phyloP scores from a whole-genome alignment of 2,797 vertebrate species.

The Emydoidea blandingii region DNA sequence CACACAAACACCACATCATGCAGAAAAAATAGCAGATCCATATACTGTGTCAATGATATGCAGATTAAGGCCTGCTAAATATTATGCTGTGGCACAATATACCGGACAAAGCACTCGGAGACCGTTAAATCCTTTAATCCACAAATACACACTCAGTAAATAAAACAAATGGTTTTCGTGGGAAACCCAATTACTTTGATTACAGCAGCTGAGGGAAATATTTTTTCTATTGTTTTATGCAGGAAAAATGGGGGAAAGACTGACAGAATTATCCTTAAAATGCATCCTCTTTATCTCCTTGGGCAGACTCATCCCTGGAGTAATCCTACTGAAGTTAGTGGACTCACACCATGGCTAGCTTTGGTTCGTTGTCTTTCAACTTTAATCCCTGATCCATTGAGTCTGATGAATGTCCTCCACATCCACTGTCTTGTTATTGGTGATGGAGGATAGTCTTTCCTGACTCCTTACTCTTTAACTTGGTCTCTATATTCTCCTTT shows the following conservation, averaged over 20 bases:
- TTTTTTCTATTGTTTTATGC: neutral
- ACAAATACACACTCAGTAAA: slow-evolving; percentile 2
- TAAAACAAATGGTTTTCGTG: slow-evolving; percentile 44
- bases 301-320: neutral
- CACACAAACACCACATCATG: neutral
- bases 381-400: neutral
- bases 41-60: slow-evolving; percentile 15
- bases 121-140: slow-evolving; percentile 61
- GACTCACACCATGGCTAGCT: neutral
- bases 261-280: neutral
- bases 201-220: neutral
- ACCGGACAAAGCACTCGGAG: neutral
- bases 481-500: neutral
- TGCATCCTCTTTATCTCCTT: neutral
- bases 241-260: neutral
- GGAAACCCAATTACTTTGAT: slow-evolving; percentile 42
- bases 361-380: neutral
- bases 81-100: neutral
- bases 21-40: slow-evolving; percentile 20
- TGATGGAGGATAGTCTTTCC: neutral
- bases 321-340: neutral
- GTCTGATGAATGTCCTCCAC: neutral
- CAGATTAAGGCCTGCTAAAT: slow-evolving; percentile 53
- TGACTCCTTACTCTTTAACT: neutral
- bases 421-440: neutral